Base-by-base conservation (phyloP, 2,888 invertebrate genomes). In the Rhimphoctona megacephalus region DNA sequence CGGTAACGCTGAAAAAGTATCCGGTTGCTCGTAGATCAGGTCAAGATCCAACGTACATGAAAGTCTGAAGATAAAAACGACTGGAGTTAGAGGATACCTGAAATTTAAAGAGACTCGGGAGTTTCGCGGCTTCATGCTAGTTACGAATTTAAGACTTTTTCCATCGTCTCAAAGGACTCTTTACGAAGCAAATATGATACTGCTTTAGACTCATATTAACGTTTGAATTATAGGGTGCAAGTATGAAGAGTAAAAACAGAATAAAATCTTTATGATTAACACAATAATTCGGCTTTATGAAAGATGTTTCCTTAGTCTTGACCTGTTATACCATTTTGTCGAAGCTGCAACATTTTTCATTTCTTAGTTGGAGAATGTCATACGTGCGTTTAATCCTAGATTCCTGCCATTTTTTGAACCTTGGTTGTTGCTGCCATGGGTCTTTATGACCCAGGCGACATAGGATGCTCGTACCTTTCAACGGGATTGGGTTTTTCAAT, bases 21-120 rank as follows among this genome's bases (percentile, higher is more conserved):
- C 73, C 81, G 73, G 49, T 81, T 66, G 72, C 81, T 66, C 52
- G 54, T 73, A 39, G 30, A 80, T 78, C 80, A 72, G 70, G 67
- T 70, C 54, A 33, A 70, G 61, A 73, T 73, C 25, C 70, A 46
- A 36, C 17, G 54, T 49, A 52, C 36, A 33, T 61, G 72, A 39
- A 25, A 72, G 52, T 22, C 25, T 36, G 14, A n/a, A 46, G 81
- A 73, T 49, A 66, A 80, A 80, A 70, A 79, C 9, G 30, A 19
- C 43, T 39, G 52, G 49, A 17, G 54, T 19, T 17, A 36, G 25
- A 3, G 49, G 36, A 39, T 66, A 64, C 54, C 76, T 64, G 64
- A 66, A 77, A 77, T 77, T 46, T 33, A 66, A 49, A 77, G 76
- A 49, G 76, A n/a, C 64, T 46, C 33, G 76, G 14, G 64, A 39